Evolutionary conservation across 2,888 invertebrate genomes (phyloP), one percentile per base, ranked within the genome.

Genomic region (Periphyllus acericola): DNA sequence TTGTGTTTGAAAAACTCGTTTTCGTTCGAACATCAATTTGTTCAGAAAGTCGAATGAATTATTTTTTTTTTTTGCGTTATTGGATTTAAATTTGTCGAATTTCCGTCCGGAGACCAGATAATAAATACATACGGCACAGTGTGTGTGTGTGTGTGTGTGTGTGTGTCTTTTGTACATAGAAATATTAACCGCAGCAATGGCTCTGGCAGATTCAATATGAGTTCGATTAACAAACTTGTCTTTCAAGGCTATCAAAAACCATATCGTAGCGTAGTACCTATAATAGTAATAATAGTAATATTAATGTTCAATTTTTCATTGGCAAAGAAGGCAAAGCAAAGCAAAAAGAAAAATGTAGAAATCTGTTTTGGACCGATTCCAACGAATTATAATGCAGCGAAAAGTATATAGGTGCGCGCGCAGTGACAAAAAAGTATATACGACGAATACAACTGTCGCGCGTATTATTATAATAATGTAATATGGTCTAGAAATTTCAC

Each of bases 351-450:
- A 46, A 46, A 82, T 52, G 32, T 32, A 71, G 71, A 52, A 72
- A 83, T 83, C 83, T 52, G 34, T 55, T 72, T 83, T 83, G 83
- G 83, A 83, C n/a, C 52, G n/a, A 55, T 55, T 52, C 83, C 83
- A 72, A 55, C 34, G n/a, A 71, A 71, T 82, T 34, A 82, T 71
- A 3, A 19, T 55, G 72, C 72, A 52, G n/a, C 14, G 21, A 71
- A 66, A 36, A 21, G 52, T 78, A 32, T 8, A 40, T 40, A 46
- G 2, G 14, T 14, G 14, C 46, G 46, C 14, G 46, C 46, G 46
- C 46, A 46, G 14, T 46, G 46, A 46, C 46, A 46, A 46, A 46
- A 46, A 11, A 2, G 14, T 46, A 5, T 71, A 46, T n/a, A n/a
- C n/a, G n/a, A n/a, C n/a, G n/a, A n/a, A n/a, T n/a, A 82, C 81